Base-by-base conservation (phyloP, 2,113 vertebrate genomes). In the Odobenus rosmarus region DNA sequence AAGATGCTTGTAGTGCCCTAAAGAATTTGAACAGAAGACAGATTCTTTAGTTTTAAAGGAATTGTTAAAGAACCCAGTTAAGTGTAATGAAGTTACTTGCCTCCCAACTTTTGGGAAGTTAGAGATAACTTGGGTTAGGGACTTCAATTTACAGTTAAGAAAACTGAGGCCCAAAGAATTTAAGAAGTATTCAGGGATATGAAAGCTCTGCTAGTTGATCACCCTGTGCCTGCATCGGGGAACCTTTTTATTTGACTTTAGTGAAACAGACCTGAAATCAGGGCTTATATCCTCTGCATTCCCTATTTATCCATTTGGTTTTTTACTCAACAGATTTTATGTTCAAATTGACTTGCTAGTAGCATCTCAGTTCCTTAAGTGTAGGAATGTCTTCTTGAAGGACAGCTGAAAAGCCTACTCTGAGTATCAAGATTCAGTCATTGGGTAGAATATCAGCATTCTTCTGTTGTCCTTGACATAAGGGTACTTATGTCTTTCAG, bases 401-500 rank as follows among this genome's bases (percentile, higher is more conserved):
- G 76, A 90, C 24, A 76, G 51, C 61, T 92, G 74, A 42, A 39
- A 97, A 86, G 57, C 33, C 59, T 95, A 24, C 74, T 82, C 64
- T 69, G 15, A 93, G 49, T 90, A 51, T 62, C 46, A 71, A 92
- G 92, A 89, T 49, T 80, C 77, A n/a, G 39, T 71, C 53, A 51
- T 14, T 90, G 46, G 31, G 46, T 89, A 85, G 81, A 91, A 24
- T 62, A 79, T 87, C 49, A 80, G n/a, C 69, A 71, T 93, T 61
- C 53, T 91, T 88, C 74, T 96, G 18, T 64, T 81, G 23, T 76
- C 64, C n/a, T 93, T 96, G 71, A 88, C 33, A 33, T 83, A 95
- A 76, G 39, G 71, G 71, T 61, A 76, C 72, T 79, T 91, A 31
- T 15, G 5, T 74, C 28, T 84, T 57, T 81, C 64, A 92, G 57